Conservation (phyloP, 64 coral and sea anemone species). For the Porites lutea region DNA sequence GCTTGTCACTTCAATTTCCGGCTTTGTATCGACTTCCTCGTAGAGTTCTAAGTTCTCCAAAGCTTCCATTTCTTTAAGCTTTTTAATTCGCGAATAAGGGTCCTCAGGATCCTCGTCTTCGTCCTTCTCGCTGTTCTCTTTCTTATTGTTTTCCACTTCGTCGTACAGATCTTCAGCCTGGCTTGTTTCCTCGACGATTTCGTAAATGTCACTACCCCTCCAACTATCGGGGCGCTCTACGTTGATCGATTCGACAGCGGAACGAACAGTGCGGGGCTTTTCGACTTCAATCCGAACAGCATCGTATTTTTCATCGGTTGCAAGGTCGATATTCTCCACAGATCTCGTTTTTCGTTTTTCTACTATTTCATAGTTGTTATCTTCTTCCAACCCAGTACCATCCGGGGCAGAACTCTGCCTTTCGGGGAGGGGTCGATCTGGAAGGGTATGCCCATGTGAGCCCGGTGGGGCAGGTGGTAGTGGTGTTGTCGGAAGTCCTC, state of each 20-base stretch:
- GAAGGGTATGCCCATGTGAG: not conserved
- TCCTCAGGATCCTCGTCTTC: not conserved
- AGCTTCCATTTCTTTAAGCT: not conserved
- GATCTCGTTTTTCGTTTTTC: conserved; percentile 5
- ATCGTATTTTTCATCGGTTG: conserved; percentile 3
- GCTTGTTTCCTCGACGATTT: not conserved
- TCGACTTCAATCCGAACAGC: not conserved
- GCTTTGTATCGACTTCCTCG: conserved; percentile 1
- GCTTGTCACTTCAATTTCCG: not conserved
- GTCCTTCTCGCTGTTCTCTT: not conserved
- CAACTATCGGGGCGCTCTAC: not conserved
- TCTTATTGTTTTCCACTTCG: not conserved
- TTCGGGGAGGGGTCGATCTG: not conserved
- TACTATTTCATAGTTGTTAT: not conserved
- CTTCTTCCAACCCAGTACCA: not conserved
- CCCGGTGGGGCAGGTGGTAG: not conserved
- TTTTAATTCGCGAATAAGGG: conserved; percentile 16
- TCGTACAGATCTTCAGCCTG: not conserved
- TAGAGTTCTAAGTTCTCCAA: not conserved
- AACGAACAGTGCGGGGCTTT: not conserved
- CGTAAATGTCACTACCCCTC: conserved; percentile 3
- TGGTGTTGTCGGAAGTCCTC: not conserved
- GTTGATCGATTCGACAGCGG: not conserved
- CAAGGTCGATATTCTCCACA: not conserved
- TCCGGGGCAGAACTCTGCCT: conserved; percentile 21